Conservation (phyloP, 1,140 invertebrate genomes). For the Dysdera silvatica region DNA sequence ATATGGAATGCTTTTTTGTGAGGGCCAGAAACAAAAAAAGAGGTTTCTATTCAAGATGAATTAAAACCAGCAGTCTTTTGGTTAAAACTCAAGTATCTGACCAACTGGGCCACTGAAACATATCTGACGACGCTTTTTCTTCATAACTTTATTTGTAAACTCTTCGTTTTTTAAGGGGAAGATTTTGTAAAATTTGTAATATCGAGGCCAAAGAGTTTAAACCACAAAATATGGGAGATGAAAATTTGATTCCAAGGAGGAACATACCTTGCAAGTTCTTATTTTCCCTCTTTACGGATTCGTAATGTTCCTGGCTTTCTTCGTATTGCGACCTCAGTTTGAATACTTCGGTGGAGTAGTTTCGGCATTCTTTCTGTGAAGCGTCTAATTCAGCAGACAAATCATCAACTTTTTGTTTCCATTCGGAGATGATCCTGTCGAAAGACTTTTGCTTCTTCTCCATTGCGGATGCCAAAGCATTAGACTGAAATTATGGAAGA, state of each 20-base stretch:
- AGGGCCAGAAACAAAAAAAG: no score
- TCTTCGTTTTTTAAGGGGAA: no score
- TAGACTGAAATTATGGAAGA: conserved; percentile 52
- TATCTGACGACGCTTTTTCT: no score
- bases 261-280: conserved; percentile 79
- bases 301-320: conserved; percentile 92
- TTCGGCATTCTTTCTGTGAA: conserved; percentile 97
- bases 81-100: no score
- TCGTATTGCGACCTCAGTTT: conserved; percentile 96
- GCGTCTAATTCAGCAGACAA: conserved; percentile 93
- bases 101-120: no score
- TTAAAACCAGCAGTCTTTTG: no score
- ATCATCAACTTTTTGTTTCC: conserved; percentile 98
- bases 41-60: no score
- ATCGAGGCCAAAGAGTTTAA: background rate
- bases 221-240: background rate
- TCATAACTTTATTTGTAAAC: no score
- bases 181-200: background rate
- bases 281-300: conserved; percentile 96
- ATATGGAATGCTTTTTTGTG: no score
- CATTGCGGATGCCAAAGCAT: conserved; percentile 85
- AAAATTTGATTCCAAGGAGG: no score
- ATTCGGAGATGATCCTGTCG: conserved; percentile 99
- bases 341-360: conserved; percentile 99
- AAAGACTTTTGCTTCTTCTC: conserved; percentile 99